Base-by-base conservation (phyloP, 2,797 vertebrate species). In the Manis pentadactyla region DNA sequence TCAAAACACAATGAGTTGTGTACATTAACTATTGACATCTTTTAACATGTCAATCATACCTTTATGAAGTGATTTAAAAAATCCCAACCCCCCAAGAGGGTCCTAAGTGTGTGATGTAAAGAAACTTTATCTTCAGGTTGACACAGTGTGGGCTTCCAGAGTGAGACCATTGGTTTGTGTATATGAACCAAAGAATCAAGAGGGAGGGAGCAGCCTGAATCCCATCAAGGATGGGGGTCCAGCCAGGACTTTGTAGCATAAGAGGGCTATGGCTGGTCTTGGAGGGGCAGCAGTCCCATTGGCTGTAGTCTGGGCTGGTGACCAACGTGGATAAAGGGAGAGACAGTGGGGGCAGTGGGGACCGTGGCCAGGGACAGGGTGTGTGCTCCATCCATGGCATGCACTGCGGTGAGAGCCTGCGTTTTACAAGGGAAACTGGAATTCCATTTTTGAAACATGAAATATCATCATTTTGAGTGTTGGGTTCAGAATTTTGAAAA, bases 401-500 rank as follows among this genome's bases (percentile, higher is more conserved):
- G 46, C 46, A 46, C 46, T 10, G 46, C 11, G 46, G 10, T 8
- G 46, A 46, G 39, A 87, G 23, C 23, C 14, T 85, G 4, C 5
- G 0, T 77, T 71, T 93, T 79, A 64, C 34, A 55, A 88, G 73
- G 61, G 79, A 75, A 91, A 66, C 49, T 92, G n/a, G 19, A 79
- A 75, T 66, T 87, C 46, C 39, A 27, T 3, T 83, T 84, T 68
- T 59, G 66, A 69, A 90, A 73, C 55, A 19, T 57, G 61, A 68
- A 78, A 59, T 90, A 27, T 79, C 57, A 90, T 46, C 39, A 25
- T 87, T 94, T 74, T 79, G 77, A 75, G 73, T 51, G 5, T 66
- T 53, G 39, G 74, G 61, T 57, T 87, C 49, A 73, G 79, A 93
- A n/a, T 39, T 91, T 83, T 73, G 27, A 77, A 94, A 90, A 68